phyloP scores from a whole-genome alignment of 2,797 vertebrate species.

The Menidia menidia region DNA sequence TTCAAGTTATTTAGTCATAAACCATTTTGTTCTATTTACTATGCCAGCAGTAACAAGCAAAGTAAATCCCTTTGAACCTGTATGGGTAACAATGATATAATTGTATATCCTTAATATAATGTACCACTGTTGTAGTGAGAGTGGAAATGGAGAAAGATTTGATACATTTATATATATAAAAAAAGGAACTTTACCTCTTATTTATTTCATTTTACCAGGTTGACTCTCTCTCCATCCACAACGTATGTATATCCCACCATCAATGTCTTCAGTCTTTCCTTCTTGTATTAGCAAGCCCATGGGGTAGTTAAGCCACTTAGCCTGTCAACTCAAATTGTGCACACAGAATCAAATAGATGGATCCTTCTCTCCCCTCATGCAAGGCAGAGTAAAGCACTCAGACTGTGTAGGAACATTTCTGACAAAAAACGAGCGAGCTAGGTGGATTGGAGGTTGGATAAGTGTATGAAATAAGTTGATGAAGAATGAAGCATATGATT shows the following conservation, averaged over 20 bases:
- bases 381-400: slow-evolving; percentile 54
- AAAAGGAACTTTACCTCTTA: not conserved
- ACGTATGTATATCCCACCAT: slow-evolving; percentile 39
- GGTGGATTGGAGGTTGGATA: slow-evolving; percentile 54
- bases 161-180: not conserved
- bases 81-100: no score
- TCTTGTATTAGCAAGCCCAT: slow-evolving; percentile 68
- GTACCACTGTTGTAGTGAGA: no score
- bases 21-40: no score
- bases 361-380: slow-evolving; percentile 38
- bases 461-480: slow-evolving; percentile 47
- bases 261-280: slow-evolving; percentile 47
- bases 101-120: no score
- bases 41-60: no score
- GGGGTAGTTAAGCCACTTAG: slow-evolving; percentile 81
- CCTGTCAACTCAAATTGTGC: slow-evolving; percentile 81
- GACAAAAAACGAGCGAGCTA: slow-evolving; percentile 48
- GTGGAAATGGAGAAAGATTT: no score
- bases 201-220: not conserved
- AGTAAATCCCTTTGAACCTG: no score
- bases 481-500: slow-evolving; percentile 43
- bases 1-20: no score
- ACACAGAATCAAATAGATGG: slow-evolving; percentile 69
- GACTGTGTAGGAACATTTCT: slow-evolving; percentile 42
- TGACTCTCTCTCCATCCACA: not conserved